phyloP scores from a whole-genome alignment of 2,888 invertebrate species.

The Phorcus lineatus region DNA sequence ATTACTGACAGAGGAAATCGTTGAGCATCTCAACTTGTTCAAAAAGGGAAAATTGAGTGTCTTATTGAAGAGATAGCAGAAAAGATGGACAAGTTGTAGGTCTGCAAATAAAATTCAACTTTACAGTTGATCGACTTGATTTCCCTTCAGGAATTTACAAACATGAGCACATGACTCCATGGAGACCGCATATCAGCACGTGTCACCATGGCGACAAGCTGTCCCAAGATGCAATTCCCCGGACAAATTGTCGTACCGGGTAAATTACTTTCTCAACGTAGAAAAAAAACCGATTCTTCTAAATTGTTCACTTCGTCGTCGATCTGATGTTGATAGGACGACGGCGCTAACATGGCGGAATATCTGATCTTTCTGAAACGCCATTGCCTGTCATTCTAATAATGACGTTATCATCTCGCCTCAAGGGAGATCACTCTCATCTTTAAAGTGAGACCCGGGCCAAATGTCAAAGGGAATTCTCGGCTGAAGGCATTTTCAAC shows the following conservation, averaged over 20 bases:
- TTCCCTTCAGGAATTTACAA: constrained; percentile 1
- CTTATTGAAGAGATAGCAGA: background rate
- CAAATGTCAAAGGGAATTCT: background rate
- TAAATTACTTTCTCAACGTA: constrained; percentile 5
- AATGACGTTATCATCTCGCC: background rate
- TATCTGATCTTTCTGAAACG: too few relatives aligned
- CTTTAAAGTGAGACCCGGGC: background rate
- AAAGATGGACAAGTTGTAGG: background rate
- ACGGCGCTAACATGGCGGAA: too few relatives aligned
- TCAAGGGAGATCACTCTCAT: background rate
- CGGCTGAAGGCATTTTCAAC: background rate
- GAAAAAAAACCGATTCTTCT: background rate
- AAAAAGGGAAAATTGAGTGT: too few relatives aligned
- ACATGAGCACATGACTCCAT: constrained; percentile 8
- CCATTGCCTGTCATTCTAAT: background rate
- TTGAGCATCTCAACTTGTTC: too few relatives aligned
- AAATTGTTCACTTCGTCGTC: background rate
- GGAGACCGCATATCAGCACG: constrained; percentile 14
- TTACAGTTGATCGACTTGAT: background rate
- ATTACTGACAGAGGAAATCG: too few relatives aligned
- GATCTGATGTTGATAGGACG: background rate
- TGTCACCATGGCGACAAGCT: constrained; percentile 4
- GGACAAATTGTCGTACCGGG: background rate
- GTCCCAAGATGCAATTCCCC: background rate
- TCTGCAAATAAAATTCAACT: background rate